phyloP scores from a whole-genome alignment of 2,797 vertebrate species.

The Simalia tracyae region DNA sequence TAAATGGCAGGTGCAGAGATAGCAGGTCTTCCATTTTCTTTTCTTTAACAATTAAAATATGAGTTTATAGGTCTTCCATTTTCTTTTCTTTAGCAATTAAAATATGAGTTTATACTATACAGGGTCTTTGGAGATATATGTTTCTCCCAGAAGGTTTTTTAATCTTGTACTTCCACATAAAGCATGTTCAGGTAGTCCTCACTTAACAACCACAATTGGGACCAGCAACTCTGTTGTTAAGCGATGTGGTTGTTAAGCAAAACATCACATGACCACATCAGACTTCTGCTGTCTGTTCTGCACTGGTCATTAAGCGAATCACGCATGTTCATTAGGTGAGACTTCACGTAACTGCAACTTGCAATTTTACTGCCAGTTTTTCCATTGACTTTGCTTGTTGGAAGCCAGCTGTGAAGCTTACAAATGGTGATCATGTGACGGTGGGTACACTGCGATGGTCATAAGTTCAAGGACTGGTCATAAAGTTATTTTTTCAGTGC shows the following conservation, averaged over 20 bases:
- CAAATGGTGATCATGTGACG: no score
- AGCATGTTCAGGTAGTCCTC: background rate
- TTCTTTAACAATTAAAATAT: background rate
- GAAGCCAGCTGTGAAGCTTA: no score
- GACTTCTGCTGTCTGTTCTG: background rate
- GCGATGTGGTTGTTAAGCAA: background rate
- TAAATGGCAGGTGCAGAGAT: no score
- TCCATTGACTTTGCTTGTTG: no score
- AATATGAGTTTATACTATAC: background rate
- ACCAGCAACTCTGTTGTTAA: background rate
- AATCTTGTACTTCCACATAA: background rate
- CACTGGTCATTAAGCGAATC: background rate
- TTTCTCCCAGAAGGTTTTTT: background rate
- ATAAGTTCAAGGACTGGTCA: no score
- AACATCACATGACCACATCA: background rate
- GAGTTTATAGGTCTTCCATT: background rate
- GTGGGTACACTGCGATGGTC: no score
- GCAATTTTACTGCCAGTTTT: no score
- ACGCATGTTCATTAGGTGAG: background rate
- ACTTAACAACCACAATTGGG: background rate
- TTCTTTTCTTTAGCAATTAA: background rate
- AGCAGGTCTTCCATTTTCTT: background rate
- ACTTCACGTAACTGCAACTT: no score
- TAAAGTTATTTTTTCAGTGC: no score
- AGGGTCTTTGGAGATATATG: background rate